Percentiles rank a stretch among this genome's conserved stretches.
phyloP scores from a whole-genome alignment of 2,888 invertebrate genomes.

The Sepioteuthis lessoniana region DNA sequence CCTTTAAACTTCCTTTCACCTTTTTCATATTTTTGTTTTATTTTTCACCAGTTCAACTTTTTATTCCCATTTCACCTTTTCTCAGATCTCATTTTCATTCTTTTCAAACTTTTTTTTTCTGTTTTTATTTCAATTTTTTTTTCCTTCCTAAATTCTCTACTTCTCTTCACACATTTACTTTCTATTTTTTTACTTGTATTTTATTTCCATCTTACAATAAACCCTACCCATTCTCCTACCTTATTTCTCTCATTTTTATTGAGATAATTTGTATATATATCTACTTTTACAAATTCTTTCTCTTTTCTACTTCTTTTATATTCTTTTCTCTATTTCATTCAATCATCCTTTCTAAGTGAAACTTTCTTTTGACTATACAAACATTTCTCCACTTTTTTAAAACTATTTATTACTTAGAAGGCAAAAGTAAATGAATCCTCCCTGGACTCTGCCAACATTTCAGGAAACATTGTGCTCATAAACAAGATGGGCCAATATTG shows the following conservation, averaged over 20 bases:
- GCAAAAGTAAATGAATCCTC: slow-evolving; percentile 6
- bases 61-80: background rate
- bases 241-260: background rate
- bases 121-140: too few relatives aligned
- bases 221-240: background rate
- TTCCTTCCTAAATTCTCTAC: too few relatives aligned
- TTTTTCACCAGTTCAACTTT: too few relatives aligned
- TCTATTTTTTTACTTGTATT: background rate
- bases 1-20: too few relatives aligned
- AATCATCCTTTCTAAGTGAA: background rate
- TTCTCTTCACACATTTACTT: background rate
- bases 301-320: background rate
- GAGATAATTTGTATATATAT: background rate
- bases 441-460: background rate
- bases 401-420: background rate
- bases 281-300: background rate
- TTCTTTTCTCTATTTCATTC: background rate
- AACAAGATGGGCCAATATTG: background rate
- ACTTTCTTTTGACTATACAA: background rate
- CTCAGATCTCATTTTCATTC: background rate
- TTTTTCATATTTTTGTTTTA: too few relatives aligned
- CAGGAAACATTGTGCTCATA: background rate
- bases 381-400: background rate
- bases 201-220: background rate
- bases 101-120: background rate